Evolutionary conservation across 1,140 invertebrate species (phyloP).

Genomic region (Hyles euphorbiae): DNA sequence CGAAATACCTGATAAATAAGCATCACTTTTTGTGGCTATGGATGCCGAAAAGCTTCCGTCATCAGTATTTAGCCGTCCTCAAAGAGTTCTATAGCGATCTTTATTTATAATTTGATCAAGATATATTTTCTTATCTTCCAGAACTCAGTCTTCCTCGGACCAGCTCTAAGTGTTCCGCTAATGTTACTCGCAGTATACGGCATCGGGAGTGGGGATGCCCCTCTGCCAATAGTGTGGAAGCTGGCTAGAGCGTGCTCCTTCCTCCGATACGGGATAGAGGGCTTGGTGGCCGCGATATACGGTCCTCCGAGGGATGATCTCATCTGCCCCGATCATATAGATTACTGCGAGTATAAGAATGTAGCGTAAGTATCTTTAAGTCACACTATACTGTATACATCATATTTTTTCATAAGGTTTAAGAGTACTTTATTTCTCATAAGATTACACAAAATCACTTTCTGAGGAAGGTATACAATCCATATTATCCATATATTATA

Average conservation of each 20-base stretch:
- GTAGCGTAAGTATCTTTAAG: constrained; percentile 65
- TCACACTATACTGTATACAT: too few relatives aligned
- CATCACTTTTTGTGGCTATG: too few relatives aligned
- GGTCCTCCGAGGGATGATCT: constrained; percentile 82
- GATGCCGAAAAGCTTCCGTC: too few relatives aligned
- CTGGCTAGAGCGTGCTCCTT: constrained; percentile 90
- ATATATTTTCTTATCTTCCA: constrained; percentile 61
- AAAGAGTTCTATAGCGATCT: too few relatives aligned
- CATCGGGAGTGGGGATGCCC: constrained; percentile 79
- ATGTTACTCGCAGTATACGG: constrained; percentile 87
- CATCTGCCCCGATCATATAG: constrained; percentile 79
- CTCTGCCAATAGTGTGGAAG: constrained; percentile 80
- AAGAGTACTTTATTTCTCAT: too few relatives aligned
- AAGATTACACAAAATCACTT: too few relatives aligned
- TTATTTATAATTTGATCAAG: too few relatives aligned
- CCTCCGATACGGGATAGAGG: constrained; percentile 85
- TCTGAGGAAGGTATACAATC: too few relatives aligned
- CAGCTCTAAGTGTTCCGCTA: constrained; percentile 82
- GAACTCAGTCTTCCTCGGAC: constrained; percentile 88
- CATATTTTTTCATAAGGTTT: not conserved
- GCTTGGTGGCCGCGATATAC: constrained; percentile 85
- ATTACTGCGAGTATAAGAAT: constrained; percentile 83
- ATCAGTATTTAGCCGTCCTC: too few relatives aligned
- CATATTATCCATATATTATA: too few relatives aligned
- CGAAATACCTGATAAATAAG: too few relatives aligned